Evolutionary conservation across 1,140 invertebrate species (phyloP).

Genomic region (Magallana ariakensis): DNA sequence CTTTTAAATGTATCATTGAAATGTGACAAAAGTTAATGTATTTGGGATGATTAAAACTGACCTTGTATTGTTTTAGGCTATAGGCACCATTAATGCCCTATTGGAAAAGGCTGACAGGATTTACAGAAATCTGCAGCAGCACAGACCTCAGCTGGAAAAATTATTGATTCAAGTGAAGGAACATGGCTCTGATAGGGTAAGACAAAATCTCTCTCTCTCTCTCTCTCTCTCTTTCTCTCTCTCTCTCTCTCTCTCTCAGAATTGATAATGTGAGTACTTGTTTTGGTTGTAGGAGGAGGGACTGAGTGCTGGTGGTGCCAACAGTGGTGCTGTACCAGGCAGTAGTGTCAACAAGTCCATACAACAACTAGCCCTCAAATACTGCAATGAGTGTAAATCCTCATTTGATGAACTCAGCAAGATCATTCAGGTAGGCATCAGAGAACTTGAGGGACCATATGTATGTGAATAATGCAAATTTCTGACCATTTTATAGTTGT

Average conservation of each 20-base stretch:
- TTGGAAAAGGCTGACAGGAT: slow-evolving; percentile 96
- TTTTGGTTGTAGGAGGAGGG: slow-evolving; percentile 48
- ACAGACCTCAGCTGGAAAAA: slow-evolving; percentile 92
- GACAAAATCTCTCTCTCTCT: not conserved
- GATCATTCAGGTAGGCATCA: slow-evolving; percentile 86
- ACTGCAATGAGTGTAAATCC: slow-evolving; percentile 95
- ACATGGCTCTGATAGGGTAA: slow-evolving; percentile 70
- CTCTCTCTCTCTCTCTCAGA: not conserved
- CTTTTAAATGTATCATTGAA: not conserved
- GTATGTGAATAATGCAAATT: no score
- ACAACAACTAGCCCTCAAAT: slow-evolving; percentile 90
- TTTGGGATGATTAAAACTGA: not conserved
- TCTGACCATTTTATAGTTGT: no score
- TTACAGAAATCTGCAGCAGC: slow-evolving; percentile 90
- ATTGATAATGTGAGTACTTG: not conserved
- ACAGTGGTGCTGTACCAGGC: slow-evolving; percentile 62
- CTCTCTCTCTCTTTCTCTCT: not conserved
- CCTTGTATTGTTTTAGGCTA: slow-evolving; percentile 79
- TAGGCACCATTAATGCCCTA: slow-evolving; percentile 92
- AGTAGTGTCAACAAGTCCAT: slow-evolving; percentile 82
- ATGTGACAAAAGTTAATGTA: not conserved
- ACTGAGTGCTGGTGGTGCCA: slow-evolving; percentile 1
- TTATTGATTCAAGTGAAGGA: slow-evolving; percentile 82
- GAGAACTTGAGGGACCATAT: not conserved
- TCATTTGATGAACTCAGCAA: slow-evolving; percentile 98